Evolutionary conservation across 2,797 vertebrate genomes (phyloP), one percentile per base, ranked within the genome.

Genomic region (Tragopan temminckii): DNA sequence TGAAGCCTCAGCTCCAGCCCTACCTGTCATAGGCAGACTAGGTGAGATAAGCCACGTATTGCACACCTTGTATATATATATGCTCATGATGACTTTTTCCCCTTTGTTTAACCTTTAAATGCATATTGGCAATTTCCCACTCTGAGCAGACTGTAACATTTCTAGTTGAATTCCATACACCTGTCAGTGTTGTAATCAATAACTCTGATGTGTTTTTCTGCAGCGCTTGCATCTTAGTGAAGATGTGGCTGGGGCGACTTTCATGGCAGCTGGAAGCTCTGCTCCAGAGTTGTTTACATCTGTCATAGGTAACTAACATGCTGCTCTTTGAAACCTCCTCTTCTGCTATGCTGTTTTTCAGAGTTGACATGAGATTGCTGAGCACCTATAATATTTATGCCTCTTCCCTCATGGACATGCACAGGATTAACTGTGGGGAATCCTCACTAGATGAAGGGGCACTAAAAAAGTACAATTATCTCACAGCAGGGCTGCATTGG

Each of bases 211-310:
- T 96, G 69, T 93, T 91, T 82, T 46, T 96, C 79, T 78, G 81
- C 97, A 99, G 99, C 99, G 98, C 74, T 98, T 99, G 63, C 98
- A 99, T 62, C 98, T 99, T 87, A 99, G 99, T 23, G 99, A 99
- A 97, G 99, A 99, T 83, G 99, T 99, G 72, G 99, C 99, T 21
- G 99, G 99, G 61, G 99, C 99, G 16, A 99, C 99, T 1, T 99
- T 99, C 96, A 99, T 99, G 99, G 99, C 99, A 33, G 99, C 99
- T 3, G 99, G 99, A 95, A 99, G 99, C 95, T 99, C 99, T 7
- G 99, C 99, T 78, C 99, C 99, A 9, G 99, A 99, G 95, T 97
- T 99, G 53, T 99, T 99, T 97, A 99, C 99, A n/a, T 99, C 99
- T 31, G 98, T 99, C 95, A 99, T 99, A 96, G 99, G 99, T 99